Conservation (phyloP, 2,113 vertebrate species). For the Xenus cinereus region DNA sequence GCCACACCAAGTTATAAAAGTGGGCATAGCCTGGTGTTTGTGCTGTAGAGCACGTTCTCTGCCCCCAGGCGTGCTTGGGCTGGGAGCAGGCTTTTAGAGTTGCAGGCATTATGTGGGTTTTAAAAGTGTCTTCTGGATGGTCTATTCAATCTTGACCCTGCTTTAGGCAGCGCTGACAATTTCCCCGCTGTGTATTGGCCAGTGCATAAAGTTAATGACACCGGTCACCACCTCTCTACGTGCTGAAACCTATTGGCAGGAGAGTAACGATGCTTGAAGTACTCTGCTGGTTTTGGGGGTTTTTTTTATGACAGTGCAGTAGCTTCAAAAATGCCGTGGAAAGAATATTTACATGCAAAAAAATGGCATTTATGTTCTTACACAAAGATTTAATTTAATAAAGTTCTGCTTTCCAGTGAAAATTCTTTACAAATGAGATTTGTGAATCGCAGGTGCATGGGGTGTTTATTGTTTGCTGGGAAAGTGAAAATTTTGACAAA, state of each 20-base stretch:
- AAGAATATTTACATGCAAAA: background rate
- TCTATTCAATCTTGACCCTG: background rate
- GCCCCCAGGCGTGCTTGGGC: background rate
- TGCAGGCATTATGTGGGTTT: background rate
- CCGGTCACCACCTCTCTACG: background rate
- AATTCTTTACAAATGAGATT: background rate
- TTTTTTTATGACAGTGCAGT: no score
- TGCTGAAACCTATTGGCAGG: background rate
- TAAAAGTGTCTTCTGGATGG: background rate
- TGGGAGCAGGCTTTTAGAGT: background rate
- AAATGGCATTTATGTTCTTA: background rate
- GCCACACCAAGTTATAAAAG: background rate
- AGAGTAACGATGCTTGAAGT: accelerated
- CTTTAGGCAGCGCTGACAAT: background rate
- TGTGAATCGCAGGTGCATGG: background rate
- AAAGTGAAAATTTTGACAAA: background rate
- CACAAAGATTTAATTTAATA: accelerated
- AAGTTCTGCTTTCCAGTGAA: background rate
- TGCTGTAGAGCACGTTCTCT: background rate
- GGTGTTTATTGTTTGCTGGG: accelerated
- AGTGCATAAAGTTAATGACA: background rate
- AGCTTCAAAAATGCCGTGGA: no score
- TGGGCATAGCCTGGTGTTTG: background rate
- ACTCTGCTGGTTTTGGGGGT: background rate
- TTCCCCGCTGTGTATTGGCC: background rate